These are phyloP conservation scores for Cremastobaeus sp. DNA, from an alignment of 2,888 invertebrate species.

Conservation along the genomic window DNA sequence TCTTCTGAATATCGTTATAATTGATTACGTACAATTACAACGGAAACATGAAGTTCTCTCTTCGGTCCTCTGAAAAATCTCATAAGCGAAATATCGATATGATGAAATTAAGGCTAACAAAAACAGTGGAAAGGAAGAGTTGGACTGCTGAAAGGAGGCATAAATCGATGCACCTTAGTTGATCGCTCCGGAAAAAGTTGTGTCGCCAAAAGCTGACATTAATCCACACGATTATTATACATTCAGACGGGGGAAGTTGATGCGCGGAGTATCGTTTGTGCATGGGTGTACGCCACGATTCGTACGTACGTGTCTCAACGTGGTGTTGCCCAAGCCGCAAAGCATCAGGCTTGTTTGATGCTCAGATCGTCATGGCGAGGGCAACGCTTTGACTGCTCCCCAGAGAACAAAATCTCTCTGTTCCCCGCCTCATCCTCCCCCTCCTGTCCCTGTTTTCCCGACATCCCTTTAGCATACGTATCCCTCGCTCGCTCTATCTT, in stretches of 20 bases:
- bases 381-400: conserved; percentile 78
- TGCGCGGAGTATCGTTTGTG: conserved; percentile 50
- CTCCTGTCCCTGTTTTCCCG: conserved; percentile 53
- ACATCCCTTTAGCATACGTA: conserved; percentile 55
- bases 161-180: conserved; percentile 23
- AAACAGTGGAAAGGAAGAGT: too few species aligned
- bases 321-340: conserved; percentile 66
- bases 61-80: too few species aligned
- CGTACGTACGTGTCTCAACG: conserved; percentile 42
- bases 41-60: too few species aligned
- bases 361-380: conserved; percentile 74
- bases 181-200: conserved; percentile 31
- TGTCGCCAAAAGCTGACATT: conserved; percentile 52
- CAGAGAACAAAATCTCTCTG: conserved; percentile 77
- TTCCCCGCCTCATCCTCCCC: conserved; percentile 63
- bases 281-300: conserved; percentile 50
- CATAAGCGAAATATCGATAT: too few species aligned
- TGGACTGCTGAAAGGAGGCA: too few species aligned
- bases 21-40: too few species aligned
- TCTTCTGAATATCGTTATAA: too few species aligned
- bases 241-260: conserved; percentile 65
- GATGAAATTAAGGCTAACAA: too few species aligned
- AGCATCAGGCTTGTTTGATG: conserved; percentile 75
- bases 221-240: conserved; percentile 72
- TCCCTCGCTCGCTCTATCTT: conserved; percentile 55